phyloP scores from a whole-genome alignment of 2,888 invertebrate species.

The Patella caerulea region DNA sequence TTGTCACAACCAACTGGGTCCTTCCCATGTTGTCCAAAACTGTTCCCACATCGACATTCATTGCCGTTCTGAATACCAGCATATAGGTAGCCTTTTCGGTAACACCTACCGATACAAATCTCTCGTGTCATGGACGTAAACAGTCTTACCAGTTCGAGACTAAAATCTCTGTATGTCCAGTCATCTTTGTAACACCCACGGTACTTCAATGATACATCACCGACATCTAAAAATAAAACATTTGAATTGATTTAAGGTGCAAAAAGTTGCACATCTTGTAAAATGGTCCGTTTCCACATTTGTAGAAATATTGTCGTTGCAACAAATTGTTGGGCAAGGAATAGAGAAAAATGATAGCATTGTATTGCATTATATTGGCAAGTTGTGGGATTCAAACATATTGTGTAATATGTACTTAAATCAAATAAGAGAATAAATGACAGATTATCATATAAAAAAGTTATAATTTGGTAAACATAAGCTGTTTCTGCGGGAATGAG shows the following conservation, averaged over 20 bases:
- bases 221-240: neutral
- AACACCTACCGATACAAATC: slow-evolving; percentile 20
- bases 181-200: slow-evolving; percentile 16
- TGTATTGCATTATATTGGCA: too few relatives aligned
- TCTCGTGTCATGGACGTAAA: slow-evolving; percentile 18
- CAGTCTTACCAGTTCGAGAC: neutral
- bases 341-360: too few relatives aligned
- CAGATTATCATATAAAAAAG: too few relatives aligned
- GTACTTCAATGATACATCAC: neutral
- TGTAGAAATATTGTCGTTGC: too few relatives aligned
- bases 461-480: too few relatives aligned
- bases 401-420: too few relatives aligned
- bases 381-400: too few relatives aligned
- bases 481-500: too few relatives aligned
- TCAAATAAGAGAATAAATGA: too few relatives aligned
- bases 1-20: slow-evolving; percentile 6
- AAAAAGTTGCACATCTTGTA: too few relatives aligned
- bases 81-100: slow-evolving; percentile 82
- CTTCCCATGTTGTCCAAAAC: slow-evolving; percentile 44
- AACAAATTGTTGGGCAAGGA: too few relatives aligned
- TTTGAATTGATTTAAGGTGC: neutral
- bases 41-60: slow-evolving; percentile 95
- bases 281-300: too few relatives aligned
- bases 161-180: slow-evolving; percentile 16
- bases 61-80: slow-evolving; percentile 78